Evolutionary conservation across 35 echinoderm and acorn worm genomes (phyloP), one percentile per base, ranked within the genome.

Genomic region (Eucidaris tribuloides): DNA sequence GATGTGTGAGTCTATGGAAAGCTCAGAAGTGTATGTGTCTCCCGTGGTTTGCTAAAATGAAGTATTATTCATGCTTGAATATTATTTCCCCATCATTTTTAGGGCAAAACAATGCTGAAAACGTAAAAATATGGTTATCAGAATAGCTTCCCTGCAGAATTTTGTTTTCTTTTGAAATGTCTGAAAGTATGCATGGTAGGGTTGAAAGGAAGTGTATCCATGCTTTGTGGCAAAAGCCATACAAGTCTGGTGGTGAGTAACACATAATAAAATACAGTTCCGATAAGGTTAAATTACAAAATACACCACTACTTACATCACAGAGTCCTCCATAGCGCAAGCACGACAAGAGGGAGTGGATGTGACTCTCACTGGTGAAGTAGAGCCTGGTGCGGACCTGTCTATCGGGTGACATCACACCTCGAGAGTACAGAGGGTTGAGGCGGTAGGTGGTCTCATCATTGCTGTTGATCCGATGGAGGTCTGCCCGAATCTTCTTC

Each of bases 321-420:
- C 96, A 99, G 0, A 99, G 84, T 17, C 86, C 86, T 13, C 96
- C 96, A 34, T 83, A 92, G 42, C 91, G 28, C 0, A 99, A 83
- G 37, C 96, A 99, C 1, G 90, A 93, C 4, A 99, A 83, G 42
- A 99, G 58, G 36, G 96, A 93, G 40, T 99, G 96, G 13, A 99
- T 99, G 39, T 93, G 96, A 70, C 96, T 99, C 79, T 99, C 96
- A 84, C 96, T 99, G 30, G 96, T 99, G 71, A 99, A 99, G 81
- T 99, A 99, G 7, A 99, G 87, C 23, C 96, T 52, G 4, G 96
- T 93, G 19, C 96, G 50, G 30, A 99, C 96, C n/a, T 99, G 96
- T 29, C 96, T 72, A n/a, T 85, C 96, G 7, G 96, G 96, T 50
- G 96, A 93, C 79, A 99, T 28, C 4, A 99, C 96, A 77, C 91